Conservation (phyloP, 2,797 vertebrate species). For the Mastacembelus armatus region DNA sequence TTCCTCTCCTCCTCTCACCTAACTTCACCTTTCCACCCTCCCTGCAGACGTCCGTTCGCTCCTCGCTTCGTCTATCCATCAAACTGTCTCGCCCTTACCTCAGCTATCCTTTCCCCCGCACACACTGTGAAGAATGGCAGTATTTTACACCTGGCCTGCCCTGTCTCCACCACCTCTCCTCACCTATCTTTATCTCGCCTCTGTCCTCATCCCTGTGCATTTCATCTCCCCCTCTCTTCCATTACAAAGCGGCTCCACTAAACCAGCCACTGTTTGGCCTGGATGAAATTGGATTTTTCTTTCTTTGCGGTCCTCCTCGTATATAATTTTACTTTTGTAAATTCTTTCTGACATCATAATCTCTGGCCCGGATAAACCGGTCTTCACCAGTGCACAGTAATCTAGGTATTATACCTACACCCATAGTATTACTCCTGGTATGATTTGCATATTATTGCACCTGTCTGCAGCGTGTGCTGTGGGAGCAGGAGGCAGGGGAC, state of each 20-base stretch:
- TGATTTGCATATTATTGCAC: conserved; percentile 32
- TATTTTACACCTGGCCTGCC: no score
- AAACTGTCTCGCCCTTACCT: conserved; percentile 48
- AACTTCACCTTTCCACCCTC: conserved; percentile 26
- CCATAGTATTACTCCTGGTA: conserved; percentile 25
- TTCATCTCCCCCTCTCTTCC: conserved; percentile 6
- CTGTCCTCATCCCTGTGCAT: neutral
- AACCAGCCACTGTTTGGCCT: conserved; percentile 17
- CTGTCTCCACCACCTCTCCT: no score
- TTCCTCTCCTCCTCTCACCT: conserved; percentile 26
- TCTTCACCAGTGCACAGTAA: neutral
- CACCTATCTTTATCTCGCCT: conserved; percentile 19
- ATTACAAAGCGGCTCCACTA: neutral
- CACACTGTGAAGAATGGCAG: conserved; percentile 35
- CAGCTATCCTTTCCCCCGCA: conserved; percentile 46
- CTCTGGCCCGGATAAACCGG: neutral
- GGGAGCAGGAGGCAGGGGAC: neutral
- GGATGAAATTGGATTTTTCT: neutral
- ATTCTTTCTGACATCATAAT: conserved; percentile 6
- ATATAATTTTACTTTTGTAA: conserved; percentile 1
- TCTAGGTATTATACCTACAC: conserved; percentile 18
- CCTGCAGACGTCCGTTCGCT: conserved; percentile 23
- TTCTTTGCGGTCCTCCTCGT: neutral
- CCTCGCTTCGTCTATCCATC: conserved; percentile 60
- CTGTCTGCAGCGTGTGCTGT: conserved; percentile 5